phyloP scores from a whole-genome alignment of 1,140 invertebrate species.

The Gonioctena quinquepunctata region DNA sequence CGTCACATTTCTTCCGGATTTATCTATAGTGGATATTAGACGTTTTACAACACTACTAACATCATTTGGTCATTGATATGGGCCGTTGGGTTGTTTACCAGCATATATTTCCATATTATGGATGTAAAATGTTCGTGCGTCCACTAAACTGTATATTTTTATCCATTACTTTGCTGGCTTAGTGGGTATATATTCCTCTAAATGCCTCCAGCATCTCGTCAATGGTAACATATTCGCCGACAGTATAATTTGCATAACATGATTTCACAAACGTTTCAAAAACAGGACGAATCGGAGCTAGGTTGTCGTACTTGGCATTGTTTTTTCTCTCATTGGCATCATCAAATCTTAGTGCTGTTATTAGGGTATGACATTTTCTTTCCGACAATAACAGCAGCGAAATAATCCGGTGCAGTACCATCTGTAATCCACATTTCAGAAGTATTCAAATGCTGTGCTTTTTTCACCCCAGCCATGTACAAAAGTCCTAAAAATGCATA shows the following conservation, averaged over 20 bases:
- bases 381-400: constrained; percentile 16
- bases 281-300: no score
- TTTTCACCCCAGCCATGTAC: constrained; percentile 58
- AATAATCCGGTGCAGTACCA: constrained; percentile 54
- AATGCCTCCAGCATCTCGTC: constrained; percentile 55
- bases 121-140: background rate
- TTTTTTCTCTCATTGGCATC: no score
- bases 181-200: constrained; percentile 44
- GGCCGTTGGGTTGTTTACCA: constrained; percentile 50
- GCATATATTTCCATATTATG: constrained; percentile 48
- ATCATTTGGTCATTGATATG: constrained; percentile 39
- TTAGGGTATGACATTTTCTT: constrained; percentile 12
- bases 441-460: constrained; percentile 52
- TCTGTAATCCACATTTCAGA: constrained; percentile 52
- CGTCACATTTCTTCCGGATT: no score
- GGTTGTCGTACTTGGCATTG: no score
- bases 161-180: constrained; percentile 12
- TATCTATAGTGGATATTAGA: no score
- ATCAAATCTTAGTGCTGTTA: constrained; percentile 38
- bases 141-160: background rate
- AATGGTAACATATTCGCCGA: no score
- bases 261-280: no score
- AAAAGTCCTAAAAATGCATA: constrained; percentile 53
- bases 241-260: no score
- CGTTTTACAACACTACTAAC: constrained; percentile 45